phyloP scores from a whole-genome alignment of 1,140 invertebrate genomes.

The Anoplolepis gracilipes region DNA sequence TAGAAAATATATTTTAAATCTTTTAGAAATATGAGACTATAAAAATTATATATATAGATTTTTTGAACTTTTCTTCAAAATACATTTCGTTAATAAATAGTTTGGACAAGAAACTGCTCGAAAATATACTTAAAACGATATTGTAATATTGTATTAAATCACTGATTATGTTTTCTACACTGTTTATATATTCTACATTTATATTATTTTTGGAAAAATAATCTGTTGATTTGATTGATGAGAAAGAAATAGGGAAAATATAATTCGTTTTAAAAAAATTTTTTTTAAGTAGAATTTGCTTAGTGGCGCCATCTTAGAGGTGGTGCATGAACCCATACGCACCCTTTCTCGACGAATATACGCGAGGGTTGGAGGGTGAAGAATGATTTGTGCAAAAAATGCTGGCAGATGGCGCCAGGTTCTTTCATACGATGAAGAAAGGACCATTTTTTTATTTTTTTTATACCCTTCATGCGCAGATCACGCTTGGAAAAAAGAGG shows the following conservation, averaged over 20 bases:
- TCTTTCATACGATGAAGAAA: not conserved
- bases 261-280: not conserved
- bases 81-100: not conserved
- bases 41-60: not conserved
- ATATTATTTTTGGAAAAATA: not conserved
- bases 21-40: not conserved
- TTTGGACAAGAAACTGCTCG: not conserved
- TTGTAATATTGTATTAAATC: not conserved
- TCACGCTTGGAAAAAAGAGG: constrained; percentile 43
- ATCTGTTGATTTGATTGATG: not conserved
- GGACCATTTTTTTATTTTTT: constrained; percentile 23
- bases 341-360: constrained; percentile 33
- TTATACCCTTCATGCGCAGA: constrained; percentile 3
- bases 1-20: not conserved
- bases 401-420: constrained; percentile 75
- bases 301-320: constrained; percentile 77
- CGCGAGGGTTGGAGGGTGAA: constrained; percentile 43
- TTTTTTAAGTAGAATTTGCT: constrained; percentile 41
- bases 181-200: not conserved
- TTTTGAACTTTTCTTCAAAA: not conserved
- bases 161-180: not conserved
- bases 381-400: constrained; percentile 70
- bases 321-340: constrained; percentile 64
- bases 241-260: not conserved
- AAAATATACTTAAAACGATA: too few relatives aligned